These are phyloP conservation scores for Margarornis squamiger DNA, from an alignment of 2,797 vertebrate species.

Conservation along the genomic window DNA sequence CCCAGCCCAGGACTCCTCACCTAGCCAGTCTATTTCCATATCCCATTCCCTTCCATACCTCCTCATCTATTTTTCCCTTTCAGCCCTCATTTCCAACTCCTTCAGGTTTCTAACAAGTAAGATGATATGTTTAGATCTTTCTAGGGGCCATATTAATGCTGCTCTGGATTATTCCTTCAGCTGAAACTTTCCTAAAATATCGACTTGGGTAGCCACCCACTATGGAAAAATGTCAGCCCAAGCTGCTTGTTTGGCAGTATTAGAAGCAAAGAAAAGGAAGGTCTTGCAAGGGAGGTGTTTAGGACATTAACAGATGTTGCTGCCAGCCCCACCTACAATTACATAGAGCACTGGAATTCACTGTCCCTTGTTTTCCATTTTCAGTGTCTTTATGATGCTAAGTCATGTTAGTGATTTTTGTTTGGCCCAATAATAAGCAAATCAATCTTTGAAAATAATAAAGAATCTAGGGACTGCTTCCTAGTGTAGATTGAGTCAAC, in stretches of 20 bases:
- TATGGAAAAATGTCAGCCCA: background rate
- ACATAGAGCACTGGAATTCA: background rate
- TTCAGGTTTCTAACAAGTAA: background rate
- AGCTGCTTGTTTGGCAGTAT: background rate
- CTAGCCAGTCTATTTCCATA: fast-evolving
- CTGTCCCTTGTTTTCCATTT: background rate
- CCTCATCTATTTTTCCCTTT: background rate
- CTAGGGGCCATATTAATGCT: background rate
- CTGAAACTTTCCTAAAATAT: background rate
- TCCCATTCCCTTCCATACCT: background rate
- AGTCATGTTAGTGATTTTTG: background rate
- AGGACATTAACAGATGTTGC: background rate
- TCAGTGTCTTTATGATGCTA: background rate
- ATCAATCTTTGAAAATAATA: background rate
- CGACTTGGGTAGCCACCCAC: background rate
- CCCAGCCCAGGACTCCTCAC: background rate
- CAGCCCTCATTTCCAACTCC: background rate
- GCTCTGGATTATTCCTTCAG: background rate
- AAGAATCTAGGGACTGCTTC: background rate
- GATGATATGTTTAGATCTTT: background rate
- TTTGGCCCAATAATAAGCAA: background rate
- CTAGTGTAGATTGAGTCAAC: background rate
- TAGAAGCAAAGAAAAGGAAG: background rate
- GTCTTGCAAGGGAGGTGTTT: background rate
- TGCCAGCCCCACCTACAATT: slow-evolving; percentile 7